Evolutionary conservation across 2,113 vertebrate genomes (phyloP), one percentile per base, ranked within the genome.

Genomic region (Calyptomena viridis): DNA sequence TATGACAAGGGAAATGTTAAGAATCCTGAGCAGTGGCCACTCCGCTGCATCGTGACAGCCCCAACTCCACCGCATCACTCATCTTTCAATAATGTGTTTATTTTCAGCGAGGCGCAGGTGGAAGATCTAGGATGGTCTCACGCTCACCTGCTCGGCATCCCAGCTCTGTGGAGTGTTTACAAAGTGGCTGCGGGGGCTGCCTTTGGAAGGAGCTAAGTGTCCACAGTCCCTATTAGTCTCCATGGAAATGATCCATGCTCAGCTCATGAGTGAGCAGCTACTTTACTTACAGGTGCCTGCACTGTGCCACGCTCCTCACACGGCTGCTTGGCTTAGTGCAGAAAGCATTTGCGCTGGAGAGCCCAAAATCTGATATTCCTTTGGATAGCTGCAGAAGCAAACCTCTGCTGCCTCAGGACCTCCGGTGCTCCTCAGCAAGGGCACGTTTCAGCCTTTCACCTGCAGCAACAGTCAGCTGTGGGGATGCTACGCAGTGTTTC

Each of bases 11-110:
- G 24, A 71, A 47, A 47, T 12, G 2, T 24, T 37, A 23, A 35
- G 53, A 22, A 46, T 49, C 59, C 77, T 44, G 20, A 86, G 39
- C 27, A 11, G 24, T 6, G 37, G 50, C 1, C 4, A 49, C 50
- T 49, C 44, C 5, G n/a, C 68, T 53, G 21, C 2, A 3, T 1
- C 3, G 15, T 3, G 5, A 11, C 9, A 35, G 69, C 33, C 16
- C 37, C 39, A 22, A 1, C 16, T 4, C 13, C 55, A 33, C 23
- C 0, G 1, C 2, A 0, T 3, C 28, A 16, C 28, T 50, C 47
- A 5, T 44, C 58, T 77, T n/a, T 62, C 75, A 89, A 22, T 4
- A 55, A 52, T 0, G 4, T 10, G 25, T 49, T 74, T 28, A 20
- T 53, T 93, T 60, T 49, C 44, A 60, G 58, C 0, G 0, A 64